phyloP scores from a whole-genome alignment of 2,888 invertebrate species.

The Alitta virens region DNA sequence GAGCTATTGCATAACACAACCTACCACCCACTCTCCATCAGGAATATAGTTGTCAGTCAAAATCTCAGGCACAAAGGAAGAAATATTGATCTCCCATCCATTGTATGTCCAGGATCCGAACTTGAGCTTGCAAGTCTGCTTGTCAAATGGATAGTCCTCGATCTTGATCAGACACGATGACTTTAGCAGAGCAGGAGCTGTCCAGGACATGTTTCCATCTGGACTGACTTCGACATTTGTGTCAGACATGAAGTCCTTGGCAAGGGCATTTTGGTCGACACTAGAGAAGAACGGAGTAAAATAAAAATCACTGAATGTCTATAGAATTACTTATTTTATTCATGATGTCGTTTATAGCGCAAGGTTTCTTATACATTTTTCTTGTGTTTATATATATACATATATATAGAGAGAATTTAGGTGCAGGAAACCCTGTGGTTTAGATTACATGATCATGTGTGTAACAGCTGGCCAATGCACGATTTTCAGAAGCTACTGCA shows the following conservation, averaged over 20 bases:
- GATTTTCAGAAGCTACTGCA: no score
- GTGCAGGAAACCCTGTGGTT: no score
- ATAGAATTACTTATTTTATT: no score
- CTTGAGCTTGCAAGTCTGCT: neutral
- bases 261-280: neutral
- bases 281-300: neutral
- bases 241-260: constrained; percentile 2
- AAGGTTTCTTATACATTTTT: no score
- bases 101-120: neutral
- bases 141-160: neutral
- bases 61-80: neutral
- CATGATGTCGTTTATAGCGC: no score
- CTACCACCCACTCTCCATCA: neutral
- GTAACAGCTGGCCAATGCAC: no score
- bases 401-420: no score
- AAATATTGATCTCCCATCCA: neutral
- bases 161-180: neutral
- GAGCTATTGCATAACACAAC: no score
- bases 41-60: neutral
- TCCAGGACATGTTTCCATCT: neutral
- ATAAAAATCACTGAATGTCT: no score
- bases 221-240: neutral
- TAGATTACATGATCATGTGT: no score
- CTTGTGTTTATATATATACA: no score
- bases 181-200: neutral